Evolutionary conservation across 1,140 invertebrate species (phyloP), one percentile per base, ranked within the genome.

Genomic region (Aphelenchoides besseyi): DNA sequence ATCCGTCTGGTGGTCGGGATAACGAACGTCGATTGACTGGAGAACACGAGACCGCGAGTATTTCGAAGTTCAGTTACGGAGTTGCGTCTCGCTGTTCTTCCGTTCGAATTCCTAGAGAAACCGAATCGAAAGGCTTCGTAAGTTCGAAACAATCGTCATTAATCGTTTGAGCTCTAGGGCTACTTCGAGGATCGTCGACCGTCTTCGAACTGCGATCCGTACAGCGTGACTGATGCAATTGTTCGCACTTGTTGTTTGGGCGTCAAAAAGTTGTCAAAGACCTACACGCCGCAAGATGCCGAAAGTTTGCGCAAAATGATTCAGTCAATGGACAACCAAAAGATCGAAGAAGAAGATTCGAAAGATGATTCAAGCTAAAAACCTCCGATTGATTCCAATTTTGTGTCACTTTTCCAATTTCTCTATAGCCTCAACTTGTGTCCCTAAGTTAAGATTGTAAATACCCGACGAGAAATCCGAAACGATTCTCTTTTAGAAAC

Each of bases 111-210:
- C 91, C 92, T 16, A 88, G 91, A 3, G 87, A 87, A 0, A 91
- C 92, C 16, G 92, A 92, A 2, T 92, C 93, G 77, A 91, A 92
- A 0, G 91, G 91, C 63, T 70, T 33, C 57, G 29, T 74, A 28
- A 3, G 18, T 68, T 1, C 35, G n/a, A n/a, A n/a, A n/a, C 5
- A 59, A 33, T 23, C 5, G 5, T 8, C 5, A 18, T 59, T 8
- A 59, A 59, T 18, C 12, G 5, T 28, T 5, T 66, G 28, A 36
- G 23, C 74, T 81, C 78, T 90, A 91, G 82, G 94, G 94, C 1
- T 97, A 96, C 84, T 86, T 97, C 69, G 94, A 97, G 85, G 94
- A 97, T 85, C 88, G 94, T 71, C 88, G 94, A 82, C 94, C 94
- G 9, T 89, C 93, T 1, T 94, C 93, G 72, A 97, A 97, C 86